phyloP scores from a whole-genome alignment of 2,113 vertebrate species.

The Ceratotherium simum region DNA sequence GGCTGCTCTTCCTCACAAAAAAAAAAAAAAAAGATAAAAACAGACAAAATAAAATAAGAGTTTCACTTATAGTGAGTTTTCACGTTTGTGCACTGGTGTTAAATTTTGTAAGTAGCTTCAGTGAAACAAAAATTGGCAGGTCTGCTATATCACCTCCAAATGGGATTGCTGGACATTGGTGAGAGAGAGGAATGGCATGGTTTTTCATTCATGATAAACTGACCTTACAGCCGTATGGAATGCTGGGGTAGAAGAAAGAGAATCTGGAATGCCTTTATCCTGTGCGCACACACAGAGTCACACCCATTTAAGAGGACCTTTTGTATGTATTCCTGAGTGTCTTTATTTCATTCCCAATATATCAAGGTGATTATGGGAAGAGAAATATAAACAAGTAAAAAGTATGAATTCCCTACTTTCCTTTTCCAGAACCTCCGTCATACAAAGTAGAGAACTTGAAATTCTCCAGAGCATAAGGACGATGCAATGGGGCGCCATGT shows the following conservation, averaged over 20 bases:
- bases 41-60: background rate
- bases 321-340: rapidly evolving
- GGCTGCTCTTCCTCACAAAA: no score
- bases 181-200: rapidly evolving
- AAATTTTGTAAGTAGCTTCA: background rate
- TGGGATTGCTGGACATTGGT: rapidly evolving
- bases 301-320: background rate
- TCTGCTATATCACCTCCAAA: background rate
- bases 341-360: background rate
- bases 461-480: rapidly evolving
- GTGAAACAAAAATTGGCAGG: background rate
- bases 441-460: background rate
- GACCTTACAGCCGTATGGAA: rapidly evolving
- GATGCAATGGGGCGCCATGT: no score
- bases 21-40: background rate
- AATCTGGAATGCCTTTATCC: rapidly evolving
- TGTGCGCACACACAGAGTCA: rapidly evolving
- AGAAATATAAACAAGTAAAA: background rate
- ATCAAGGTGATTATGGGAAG: background rate
- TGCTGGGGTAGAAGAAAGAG: rapidly evolving
- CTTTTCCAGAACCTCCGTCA: background rate
- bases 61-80: background rate
- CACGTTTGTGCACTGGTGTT: background rate
- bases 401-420: rapidly evolving
- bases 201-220: rapidly evolving